Percentiles rank a stretch among this genome's conserved stretches.
Conservation (phyloP, 2,888 invertebrate species). For the Lasioglossum oenotherae region DNA sequence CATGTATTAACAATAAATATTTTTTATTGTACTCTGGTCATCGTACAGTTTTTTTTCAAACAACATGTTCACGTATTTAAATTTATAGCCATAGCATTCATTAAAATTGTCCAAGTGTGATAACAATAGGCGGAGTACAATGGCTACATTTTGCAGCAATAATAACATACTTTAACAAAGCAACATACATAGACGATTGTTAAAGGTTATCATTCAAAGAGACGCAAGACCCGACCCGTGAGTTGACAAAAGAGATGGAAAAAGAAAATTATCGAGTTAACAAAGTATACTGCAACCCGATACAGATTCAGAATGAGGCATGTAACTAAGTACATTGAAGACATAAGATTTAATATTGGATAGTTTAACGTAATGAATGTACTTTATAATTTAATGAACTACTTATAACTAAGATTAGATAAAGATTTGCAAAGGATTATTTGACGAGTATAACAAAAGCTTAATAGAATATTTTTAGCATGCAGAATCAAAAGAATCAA, state of each 20-base stretch:
- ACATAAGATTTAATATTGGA: slow-evolving; percentile 30
- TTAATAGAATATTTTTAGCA: slow-evolving; percentile 44
- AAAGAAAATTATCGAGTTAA: slow-evolving; percentile 57
- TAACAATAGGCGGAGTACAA: slow-evolving; percentile 1
- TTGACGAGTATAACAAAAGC: slow-evolving; percentile 19
- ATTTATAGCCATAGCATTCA: neutral
- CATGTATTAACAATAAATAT: neutral
- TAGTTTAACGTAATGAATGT: neutral
- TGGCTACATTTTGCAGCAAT: slow-evolving; percentile 22
- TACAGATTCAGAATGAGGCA: slow-evolving; percentile 68
- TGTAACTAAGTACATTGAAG: slow-evolving; percentile 50
- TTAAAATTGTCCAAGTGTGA: neutral
- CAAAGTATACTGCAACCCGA: slow-evolving; percentile 60
- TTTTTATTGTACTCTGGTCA: neutral
- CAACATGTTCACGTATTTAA: neutral
- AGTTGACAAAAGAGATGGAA: slow-evolving; percentile 54
- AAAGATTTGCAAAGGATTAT: neutral
- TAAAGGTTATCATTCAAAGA: slow-evolving; percentile 50
- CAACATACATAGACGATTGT: slow-evolving; percentile 30
- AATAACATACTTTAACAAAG: slow-evolving; percentile 11
- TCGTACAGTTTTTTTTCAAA: neutral
- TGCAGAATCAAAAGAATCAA: slow-evolving; percentile 24
- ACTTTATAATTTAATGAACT: neutral
- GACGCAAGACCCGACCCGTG: slow-evolving; percentile 38
- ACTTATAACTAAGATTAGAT: slow-evolving; percentile 13